Base-by-base conservation (phyloP, 30 jellyfish, hydroid and myxozoan species). In the Pelagia noctiluca region DNA sequence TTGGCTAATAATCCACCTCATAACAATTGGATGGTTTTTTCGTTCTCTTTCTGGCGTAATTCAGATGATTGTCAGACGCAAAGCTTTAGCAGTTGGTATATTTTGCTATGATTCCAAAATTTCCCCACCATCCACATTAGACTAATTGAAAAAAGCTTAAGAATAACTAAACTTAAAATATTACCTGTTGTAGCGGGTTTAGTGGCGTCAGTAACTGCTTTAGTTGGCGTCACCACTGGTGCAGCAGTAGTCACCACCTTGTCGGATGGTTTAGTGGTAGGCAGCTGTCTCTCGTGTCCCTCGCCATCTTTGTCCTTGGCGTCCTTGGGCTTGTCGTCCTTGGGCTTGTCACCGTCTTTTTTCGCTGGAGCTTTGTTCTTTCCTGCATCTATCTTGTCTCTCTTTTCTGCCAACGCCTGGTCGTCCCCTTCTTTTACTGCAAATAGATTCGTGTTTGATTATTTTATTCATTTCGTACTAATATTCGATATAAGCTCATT, bases 391-490 rank as follows among this genome's bases (percentile, higher is more conserved):
- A 79, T 79, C 48, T 74, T 88, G 32, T 80, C 93, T 61, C 93
- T 71, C 37, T 88, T 79, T 19, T 66, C 91, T 0, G 84, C 68
- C 29, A 48, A 42, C 0, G 91, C 91, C 23, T 53, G 42, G 42
- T 88, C 97, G 67, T 88, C 97, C 3, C 97, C 97, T 71, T 88
- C 97, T 79, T 88, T 86, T 31, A 71, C 97, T 88, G 47, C 11
- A 76, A 76, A 52, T n/a, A n/a, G n/a, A n/a, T n/a, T n/a, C n/a
- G n/a, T n/a, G n/a, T n/a, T n/a, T n/a, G n/a, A n/a, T n/a, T n/a
- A n/a, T n/a, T n/a, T n/a, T n/a, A n/a, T n/a, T n/a, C n/a, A n/a
- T n/a, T n/a, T n/a, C n/a, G n/a, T n/a, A n/a, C n/a, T n/a, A n/a
- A n/a, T n/a, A n/a, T n/a, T n/a, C n/a, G n/a, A n/a, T n/a, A n/a